These are phyloP conservation scores for Rhodophaea formosa DNA, from an alignment of 2,888 invertebrate species.

Conservation along the genomic window DNA sequence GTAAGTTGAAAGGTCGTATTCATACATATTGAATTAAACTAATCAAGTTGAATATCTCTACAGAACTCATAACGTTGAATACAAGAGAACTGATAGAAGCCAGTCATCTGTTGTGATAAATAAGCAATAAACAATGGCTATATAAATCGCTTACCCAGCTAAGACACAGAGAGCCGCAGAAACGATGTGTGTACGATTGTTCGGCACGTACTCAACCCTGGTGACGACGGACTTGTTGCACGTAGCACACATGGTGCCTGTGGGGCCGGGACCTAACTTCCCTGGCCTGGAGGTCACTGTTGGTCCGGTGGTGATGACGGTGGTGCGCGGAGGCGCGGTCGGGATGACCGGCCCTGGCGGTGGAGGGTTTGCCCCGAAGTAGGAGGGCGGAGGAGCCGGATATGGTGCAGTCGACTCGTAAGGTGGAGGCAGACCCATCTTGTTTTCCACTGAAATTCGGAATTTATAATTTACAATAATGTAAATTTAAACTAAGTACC, in stretches of 20 bases:
- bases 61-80: background rate
- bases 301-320: constrained; percentile 54
- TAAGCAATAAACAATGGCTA: constrained; percentile 21
- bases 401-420: constrained; percentile 63
- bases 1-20: no score
- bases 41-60: background rate
- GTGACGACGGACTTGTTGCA: constrained; percentile 69
- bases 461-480: background rate
- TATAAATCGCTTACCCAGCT: constrained; percentile 56
- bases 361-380: constrained; percentile 67
- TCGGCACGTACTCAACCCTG: constrained; percentile 67
- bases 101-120: constrained; percentile 12
- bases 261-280: constrained; percentile 68
- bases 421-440: constrained; percentile 73
- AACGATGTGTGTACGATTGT: constrained; percentile 69
- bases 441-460: constrained; percentile 70
- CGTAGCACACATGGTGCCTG: constrained; percentile 62
- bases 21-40: no score
- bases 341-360: constrained; percentile 54
- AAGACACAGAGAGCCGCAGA: constrained; percentile 71
- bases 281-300: constrained; percentile 33
- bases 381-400: constrained; percentile 68
- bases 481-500: no score
- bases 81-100: background rate
- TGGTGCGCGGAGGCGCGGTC: constrained; percentile 54